These are phyloP conservation scores for Pseudachorutes palmiensis DNA, from an alignment of 1,140 invertebrate species.

Conservation along the genomic window DNA sequence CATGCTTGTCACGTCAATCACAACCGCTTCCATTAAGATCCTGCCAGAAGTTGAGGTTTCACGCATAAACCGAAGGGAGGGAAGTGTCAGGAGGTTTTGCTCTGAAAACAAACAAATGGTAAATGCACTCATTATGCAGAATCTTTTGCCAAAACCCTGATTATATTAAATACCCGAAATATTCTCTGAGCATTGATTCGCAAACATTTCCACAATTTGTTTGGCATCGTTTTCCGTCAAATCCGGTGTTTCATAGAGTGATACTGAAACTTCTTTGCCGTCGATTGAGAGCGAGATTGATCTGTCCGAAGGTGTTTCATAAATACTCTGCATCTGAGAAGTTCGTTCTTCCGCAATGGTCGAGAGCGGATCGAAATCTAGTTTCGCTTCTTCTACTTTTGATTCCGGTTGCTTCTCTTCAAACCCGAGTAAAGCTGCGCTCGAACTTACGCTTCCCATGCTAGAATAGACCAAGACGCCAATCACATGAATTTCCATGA, in stretches of 20 bases:
- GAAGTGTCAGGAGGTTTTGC: slow-evolving; percentile 77
- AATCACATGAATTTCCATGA: too few species aligned
- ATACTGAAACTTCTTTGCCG: slow-evolving; percentile 82
- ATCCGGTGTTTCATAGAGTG: slow-evolving; percentile 82
- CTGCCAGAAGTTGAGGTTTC: slow-evolving; percentile 79
- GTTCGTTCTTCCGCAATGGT: slow-evolving; percentile 84
- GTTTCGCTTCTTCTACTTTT: neutral
- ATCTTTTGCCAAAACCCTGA: neutral
- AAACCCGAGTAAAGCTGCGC: slow-evolving; percentile 75
- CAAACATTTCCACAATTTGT: slow-evolving; percentile 87
- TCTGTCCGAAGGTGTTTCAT: slow-evolving; percentile 65
- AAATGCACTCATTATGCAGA: too few species aligned
- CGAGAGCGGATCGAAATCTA: slow-evolving; percentile 54
- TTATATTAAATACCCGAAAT: slow-evolving; percentile 53
- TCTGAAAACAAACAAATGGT: slow-evolving; percentile 47
- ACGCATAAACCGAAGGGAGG: slow-evolving; percentile 75
- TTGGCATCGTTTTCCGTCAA: slow-evolving; percentile 76
- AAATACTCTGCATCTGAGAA: slow-evolving; percentile 58
- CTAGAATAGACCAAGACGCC: neutral
- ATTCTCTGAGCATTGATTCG: slow-evolving; percentile 80
- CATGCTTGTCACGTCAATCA: slow-evolving; percentile 68
- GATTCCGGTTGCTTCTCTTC: slow-evolving; percentile 48
- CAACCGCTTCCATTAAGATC: slow-evolving; percentile 77
- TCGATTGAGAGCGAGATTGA: slow-evolving; percentile 72
- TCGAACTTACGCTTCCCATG: slow-evolving; percentile 81